Evolutionary conservation across 2,113 vertebrate genomes (phyloP).

Genomic region (Paradoxurus hermaphroditus): DNA sequence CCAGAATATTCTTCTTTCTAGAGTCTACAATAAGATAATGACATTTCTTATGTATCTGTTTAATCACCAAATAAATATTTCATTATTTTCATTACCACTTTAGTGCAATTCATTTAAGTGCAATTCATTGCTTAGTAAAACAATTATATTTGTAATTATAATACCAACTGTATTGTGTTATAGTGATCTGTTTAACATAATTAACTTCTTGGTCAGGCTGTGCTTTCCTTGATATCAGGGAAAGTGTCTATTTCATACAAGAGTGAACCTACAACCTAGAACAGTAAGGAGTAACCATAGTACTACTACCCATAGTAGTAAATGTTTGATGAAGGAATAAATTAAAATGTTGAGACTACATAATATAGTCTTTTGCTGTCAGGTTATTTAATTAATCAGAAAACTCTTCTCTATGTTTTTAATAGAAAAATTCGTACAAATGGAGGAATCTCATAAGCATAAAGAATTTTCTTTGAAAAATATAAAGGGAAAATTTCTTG

Average conservation of each 20-base stretch:
- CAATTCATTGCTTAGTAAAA: background rate
- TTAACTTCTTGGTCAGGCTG: background rate
- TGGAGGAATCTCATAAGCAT: background rate
- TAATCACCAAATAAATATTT: background rate
- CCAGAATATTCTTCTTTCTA: background rate
- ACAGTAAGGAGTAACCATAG: background rate
- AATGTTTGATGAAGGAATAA: background rate
- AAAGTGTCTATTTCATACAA: background rate
- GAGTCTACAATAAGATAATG: background rate
- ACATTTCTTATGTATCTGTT: background rate
- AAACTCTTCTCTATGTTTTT: background rate
- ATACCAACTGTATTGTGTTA: background rate
- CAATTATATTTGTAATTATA: constrained; percentile 24
- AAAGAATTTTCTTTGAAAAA: background rate
- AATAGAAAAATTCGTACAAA: background rate
- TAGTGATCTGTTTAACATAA: background rate
- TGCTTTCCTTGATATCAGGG: background rate
- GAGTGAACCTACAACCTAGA: background rate
- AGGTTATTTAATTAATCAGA: constrained; percentile 1
- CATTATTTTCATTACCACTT: background rate
- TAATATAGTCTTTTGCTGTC: background rate
- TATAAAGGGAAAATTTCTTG: background rate
- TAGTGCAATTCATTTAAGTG: background rate
- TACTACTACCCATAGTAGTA: background rate
- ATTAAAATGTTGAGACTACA: background rate